Percentiles rank a stretch among this genome's conserved stretches.
These are phyloP conservation scores for Melikaiella ostensackeni DNA, from an alignment of 2,888 invertebrate species.

Conservation along the genomic window DNA sequence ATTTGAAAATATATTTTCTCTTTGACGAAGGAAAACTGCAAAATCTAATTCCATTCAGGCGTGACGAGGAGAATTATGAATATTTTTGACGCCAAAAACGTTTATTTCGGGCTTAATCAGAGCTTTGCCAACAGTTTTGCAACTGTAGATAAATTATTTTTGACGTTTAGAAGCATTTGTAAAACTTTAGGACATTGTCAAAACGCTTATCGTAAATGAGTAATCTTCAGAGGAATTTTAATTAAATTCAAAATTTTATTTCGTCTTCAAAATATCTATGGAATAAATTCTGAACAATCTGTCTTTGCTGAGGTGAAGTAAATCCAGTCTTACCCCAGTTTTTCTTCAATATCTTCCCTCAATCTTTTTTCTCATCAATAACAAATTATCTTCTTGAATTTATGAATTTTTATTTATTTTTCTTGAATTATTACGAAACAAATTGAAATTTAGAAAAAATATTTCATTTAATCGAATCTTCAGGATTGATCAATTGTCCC, in stretches of 20 bases:
- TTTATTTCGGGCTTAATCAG: constrained; percentile 31
- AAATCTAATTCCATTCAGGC: constrained; percentile 29
- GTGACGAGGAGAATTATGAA: constrained; percentile 32
- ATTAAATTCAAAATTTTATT: neutral
- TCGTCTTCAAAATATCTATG: neutral
- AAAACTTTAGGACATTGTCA: constrained; percentile 30
- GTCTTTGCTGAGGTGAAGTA: neutral
- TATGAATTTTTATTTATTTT: neutral
- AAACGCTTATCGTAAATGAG: neutral
- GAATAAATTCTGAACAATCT: neutral
- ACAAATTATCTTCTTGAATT: neutral
- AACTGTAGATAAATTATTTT: constrained; percentile 25
- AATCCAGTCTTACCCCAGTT: neutral
- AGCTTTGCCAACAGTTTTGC: constrained; percentile 33
- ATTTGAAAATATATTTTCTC: neutral
- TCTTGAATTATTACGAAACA: neutral
- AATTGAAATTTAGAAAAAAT: neutral
- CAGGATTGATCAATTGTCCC: neutral
- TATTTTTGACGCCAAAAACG: constrained; percentile 40
- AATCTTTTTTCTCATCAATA: neutral
- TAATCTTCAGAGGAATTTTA: neutral
- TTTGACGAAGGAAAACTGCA: neutral
- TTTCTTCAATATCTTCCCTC: neutral
- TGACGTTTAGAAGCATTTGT: constrained; percentile 36
- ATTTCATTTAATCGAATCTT: neutral